Evolutionary conservation across 2,797 vertebrate species (phyloP).

Genomic region (Danio tinwini): DNA sequence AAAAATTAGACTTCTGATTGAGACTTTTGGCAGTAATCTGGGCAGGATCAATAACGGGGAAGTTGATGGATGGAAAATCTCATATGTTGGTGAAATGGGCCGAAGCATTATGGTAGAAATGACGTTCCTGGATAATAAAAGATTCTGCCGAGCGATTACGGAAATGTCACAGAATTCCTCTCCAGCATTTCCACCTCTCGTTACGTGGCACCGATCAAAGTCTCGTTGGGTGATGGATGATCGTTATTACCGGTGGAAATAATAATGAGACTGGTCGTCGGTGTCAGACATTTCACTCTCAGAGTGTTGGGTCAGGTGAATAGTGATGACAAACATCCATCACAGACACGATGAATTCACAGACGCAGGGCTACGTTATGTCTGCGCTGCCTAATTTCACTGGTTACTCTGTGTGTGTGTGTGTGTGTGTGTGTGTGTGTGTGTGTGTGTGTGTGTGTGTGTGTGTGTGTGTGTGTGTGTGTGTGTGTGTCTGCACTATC

Average conservation of each 20-base stretch:
- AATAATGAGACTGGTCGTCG: conserved; percentile 42
- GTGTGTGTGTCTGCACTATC: conserved; percentile 44
- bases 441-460: not conserved
- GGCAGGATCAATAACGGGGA: conserved; percentile 19
- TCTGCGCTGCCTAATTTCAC: conserved; percentile 11
- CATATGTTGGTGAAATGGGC: conserved; percentile 28
- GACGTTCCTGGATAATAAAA: conserved; percentile 73
- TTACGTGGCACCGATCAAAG: conserved; percentile 63
- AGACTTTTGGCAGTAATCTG: conserved; percentile 39
- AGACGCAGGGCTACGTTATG: not conserved
- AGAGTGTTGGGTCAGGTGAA: conserved; percentile 42
- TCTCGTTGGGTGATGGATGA: conserved; percentile 62
- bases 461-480: conserved; percentile 5
- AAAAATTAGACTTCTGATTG: conserved; percentile 21
- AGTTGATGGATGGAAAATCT: conserved; percentile 35
- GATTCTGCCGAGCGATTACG: conserved; percentile 74
- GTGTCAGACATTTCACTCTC: conserved; percentile 54
- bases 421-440: conserved; percentile 16
- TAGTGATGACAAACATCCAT: conserved; percentile 46
- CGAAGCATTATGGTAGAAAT: conserved; percentile 47
- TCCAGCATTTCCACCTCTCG: conserved; percentile 61
- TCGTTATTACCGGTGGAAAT: conserved; percentile 65
- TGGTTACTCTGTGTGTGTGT: not conserved
- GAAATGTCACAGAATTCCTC: conserved; percentile 71
- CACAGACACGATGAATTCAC: conserved; percentile 20